phyloP scores from a whole-genome alignment of 2,797 vertebrate genomes.

The Sphenodon punctatus region DNA sequence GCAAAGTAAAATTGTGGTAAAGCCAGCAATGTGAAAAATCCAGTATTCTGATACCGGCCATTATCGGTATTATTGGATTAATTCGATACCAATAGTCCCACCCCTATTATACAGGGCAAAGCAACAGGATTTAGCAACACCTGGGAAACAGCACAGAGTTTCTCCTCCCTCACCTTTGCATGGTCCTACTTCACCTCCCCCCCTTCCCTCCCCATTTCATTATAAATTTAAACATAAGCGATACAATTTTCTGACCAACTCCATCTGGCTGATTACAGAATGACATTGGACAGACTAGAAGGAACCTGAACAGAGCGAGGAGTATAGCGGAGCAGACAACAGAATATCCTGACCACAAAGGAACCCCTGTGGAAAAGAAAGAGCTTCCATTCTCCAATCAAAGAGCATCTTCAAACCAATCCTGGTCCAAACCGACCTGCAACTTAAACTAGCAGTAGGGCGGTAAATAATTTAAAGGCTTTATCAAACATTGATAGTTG shows the following conservation, averaged over 20 bases:
- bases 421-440: constrained; percentile 41
- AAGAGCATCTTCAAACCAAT: constrained; percentile 19
- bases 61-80: too few species aligned
- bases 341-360: not conserved
- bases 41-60: too few species aligned
- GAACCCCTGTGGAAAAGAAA: not conserved
- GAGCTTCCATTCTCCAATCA: not conserved
- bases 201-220: not conserved
- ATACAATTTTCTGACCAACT: not conserved
- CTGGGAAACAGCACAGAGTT: rapidly evolving
- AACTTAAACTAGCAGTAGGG: constrained; percentile 36
- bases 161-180: not conserved
- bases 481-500: constrained; percentile 79
- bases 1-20: too few species aligned
- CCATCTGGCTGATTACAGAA: not conserved
- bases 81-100: too few species aligned
- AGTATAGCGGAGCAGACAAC: too few species aligned
- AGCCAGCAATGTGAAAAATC: too few species aligned
- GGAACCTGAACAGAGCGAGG: too few species aligned
- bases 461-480: constrained; percentile 75
- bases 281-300: rapidly evolving
- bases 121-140: too few species aligned
- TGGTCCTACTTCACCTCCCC: not conserved
- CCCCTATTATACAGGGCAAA: too few species aligned
- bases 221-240: rapidly evolving